These are phyloP conservation scores for Xestia c-nigrum DNA, from an alignment of 2,888 invertebrate genomes.

Conservation along the genomic window DNA sequence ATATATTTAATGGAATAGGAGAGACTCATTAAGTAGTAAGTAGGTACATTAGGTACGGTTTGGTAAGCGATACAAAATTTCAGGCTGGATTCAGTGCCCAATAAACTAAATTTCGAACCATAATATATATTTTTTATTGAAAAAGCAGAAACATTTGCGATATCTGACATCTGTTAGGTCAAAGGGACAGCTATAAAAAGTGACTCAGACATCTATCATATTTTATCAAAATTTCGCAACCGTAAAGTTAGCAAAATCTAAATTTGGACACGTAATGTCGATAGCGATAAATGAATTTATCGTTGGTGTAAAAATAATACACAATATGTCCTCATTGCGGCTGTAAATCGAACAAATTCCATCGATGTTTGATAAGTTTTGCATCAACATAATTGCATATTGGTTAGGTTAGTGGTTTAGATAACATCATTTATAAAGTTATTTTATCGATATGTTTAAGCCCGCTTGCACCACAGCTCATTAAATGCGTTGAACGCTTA, in stretches of 20 bases:
- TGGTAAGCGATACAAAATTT: neutral
- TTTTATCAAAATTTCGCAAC: slow-evolving; percentile 24
- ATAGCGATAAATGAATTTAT: slow-evolving; percentile 24
- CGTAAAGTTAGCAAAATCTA: slow-evolving; percentile 9
- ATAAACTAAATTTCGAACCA: neutral
- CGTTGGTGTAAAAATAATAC: slow-evolving; percentile 6
- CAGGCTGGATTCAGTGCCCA: too few relatives aligned
- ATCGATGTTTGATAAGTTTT: slow-evolving; percentile 10
- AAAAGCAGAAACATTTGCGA: slow-evolving; percentile 3
- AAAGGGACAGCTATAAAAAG: slow-evolving; percentile 19
- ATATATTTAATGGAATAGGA: neutral
- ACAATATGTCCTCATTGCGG: neutral
- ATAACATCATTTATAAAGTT: slow-evolving; percentile 10
- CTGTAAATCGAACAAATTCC: slow-evolving; percentile 13
- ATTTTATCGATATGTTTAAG: slow-evolving; percentile 12
- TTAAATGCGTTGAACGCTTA: neutral
- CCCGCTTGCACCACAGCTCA: neutral
- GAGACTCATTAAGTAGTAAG: neutral
- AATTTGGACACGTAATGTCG: slow-evolving; percentile 8
- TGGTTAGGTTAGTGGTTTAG: slow-evolving; percentile 24
- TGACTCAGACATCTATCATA: neutral
- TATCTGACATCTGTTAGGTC: neutral
- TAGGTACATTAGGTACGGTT: neutral
- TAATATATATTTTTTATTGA: slow-evolving; percentile 13
- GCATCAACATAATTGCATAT: slow-evolving; percentile 36